Percentiles rank a stretch among this genome's conserved stretches.
Evolutionary conservation across 1,140 invertebrate species (phyloP).

Genomic region (Helicoverpa armigera): DNA sequence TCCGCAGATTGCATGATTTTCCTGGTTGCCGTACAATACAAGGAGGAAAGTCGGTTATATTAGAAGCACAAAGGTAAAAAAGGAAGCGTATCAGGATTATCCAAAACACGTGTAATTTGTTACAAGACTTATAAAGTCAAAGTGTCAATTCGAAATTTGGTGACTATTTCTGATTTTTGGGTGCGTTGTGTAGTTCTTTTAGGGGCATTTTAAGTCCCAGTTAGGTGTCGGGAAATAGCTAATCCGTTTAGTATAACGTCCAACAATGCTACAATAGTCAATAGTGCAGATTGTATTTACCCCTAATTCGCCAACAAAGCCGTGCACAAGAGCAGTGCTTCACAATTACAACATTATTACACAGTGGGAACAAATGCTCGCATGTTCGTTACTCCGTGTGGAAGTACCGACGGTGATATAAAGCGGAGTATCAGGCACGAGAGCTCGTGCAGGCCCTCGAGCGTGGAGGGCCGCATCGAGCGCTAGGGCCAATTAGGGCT

Average conservation of each 20-base stretch:
- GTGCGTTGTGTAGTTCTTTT: no score
- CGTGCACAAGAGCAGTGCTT: not conserved
- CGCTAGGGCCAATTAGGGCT: slow-evolving; percentile 55
- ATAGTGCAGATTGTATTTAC: not conserved
- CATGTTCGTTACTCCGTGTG: not conserved
- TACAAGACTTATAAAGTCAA: no score
- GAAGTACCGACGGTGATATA: not conserved
- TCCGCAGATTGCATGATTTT: slow-evolving; percentile 52
- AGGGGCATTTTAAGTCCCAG: no score
- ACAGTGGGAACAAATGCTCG: not conserved
- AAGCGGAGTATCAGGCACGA: slow-evolving; percentile 44
- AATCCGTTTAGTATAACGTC: no score
- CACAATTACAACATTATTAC: slow-evolving; percentile 1
- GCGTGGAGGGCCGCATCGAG: slow-evolving; percentile 48
- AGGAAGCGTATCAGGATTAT: no score
- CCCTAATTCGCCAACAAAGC: not conserved
- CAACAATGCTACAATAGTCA: not conserved
- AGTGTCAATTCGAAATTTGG: no score
- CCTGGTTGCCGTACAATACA: not conserved
- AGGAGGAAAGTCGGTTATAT: no score
- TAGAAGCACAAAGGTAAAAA: no score
- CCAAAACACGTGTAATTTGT: no score
- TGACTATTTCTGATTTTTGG: no score
- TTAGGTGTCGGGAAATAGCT: no score
- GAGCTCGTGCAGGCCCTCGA: slow-evolving; percentile 21